Evolutionary conservation across 2,888 invertebrate species (phyloP), one percentile per base, ranked within the genome.

Genomic region (Cotesia congregata): DNA sequence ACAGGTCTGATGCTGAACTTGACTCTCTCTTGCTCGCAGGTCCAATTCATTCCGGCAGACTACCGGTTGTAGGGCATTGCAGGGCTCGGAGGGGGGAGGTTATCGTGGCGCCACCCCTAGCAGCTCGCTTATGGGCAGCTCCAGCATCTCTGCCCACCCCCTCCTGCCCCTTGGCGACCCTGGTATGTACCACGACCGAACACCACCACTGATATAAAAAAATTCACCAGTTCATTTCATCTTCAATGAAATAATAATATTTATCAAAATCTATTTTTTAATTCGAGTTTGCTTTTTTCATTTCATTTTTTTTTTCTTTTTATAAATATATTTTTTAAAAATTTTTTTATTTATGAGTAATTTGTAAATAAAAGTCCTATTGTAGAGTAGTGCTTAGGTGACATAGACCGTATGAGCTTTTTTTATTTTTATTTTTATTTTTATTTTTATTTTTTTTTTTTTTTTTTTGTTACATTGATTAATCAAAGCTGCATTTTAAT

Each of bases 21-120:
- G 89, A 88, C 88, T 89, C 88, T 89, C 88, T 89, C 89, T 89
- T 89, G 89, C 90, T 92, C 90, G 92, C 94, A 96, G 96, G 96
- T 96, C 96, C 93, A 96, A 96, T 92, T 96, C 96, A 92, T 96
- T 96, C 94, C 95, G 96, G 92, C 95, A 96, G 91, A 92, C 93
- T 89, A 89, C 89, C 88, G 87, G 89, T 89, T 89, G 89, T 89
- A 89, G 89, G 89, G 89, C 89, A 89, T 88, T 89, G 87, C 89
- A 89, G 91, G 93, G 93, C 91, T 93, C 94, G 90, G 94, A 93
- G 90, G 90, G 92, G 93, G 90, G 92, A 92, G 88, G 92, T 91
- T 91, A 93, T 93, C 91, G 92, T 92, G 87, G 89, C 86, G 88
- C 90, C 86, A 88, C 89, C 82, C 87, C 88, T 86, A 90, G 91